These are phyloP conservation scores for Tetranychus piercei DNA, from an alignment of 2,888 invertebrate genomes.

Conservation along the genomic window DNA sequence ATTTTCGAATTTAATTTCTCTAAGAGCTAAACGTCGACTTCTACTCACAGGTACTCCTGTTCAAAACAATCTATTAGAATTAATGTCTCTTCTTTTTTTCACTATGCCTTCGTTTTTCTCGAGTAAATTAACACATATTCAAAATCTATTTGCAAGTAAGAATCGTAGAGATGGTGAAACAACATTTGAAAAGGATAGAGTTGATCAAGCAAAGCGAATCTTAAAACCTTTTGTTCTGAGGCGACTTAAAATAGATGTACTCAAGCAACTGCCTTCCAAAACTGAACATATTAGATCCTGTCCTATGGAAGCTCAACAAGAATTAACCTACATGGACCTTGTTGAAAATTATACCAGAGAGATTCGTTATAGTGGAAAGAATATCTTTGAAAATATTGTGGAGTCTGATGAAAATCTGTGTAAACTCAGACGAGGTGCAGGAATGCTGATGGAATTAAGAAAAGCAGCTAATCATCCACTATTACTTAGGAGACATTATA, in stretches of 20 bases:
- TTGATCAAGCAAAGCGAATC: conserved; percentile 77
- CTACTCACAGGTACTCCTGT: conserved; percentile 85
- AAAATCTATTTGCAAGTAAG: conserved; percentile 51
- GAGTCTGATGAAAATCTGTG: neutral
- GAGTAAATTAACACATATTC: conserved; percentile 65
- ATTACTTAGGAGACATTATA: conserved; percentile 49
- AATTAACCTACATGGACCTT: conserved; percentile 53
- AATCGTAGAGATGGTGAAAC: conserved; percentile 25
- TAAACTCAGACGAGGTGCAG: conserved; percentile 26
- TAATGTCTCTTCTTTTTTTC: conserved; percentile 85
- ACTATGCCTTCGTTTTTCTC: conserved; percentile 89
- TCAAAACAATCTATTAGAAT: conserved; percentile 82
- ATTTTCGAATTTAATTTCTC: conserved; percentile 57
- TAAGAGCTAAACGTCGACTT: conserved; percentile 60
- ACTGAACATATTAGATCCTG: conserved; percentile 48
- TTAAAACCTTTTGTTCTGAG: conserved; percentile 88
- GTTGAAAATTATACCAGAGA: conserved; percentile 44
- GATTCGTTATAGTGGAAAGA: conserved; percentile 10
- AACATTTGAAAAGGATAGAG: conserved; percentile 69
- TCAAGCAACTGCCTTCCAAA: conserved; percentile 59
- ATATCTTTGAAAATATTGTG: conserved; percentile 14
- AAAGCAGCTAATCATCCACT: conserved; percentile 86
- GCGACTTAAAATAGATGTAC: conserved; percentile 35
- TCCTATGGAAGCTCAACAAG: conserved; percentile 52
- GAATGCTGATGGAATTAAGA: conserved; percentile 79